A percentile compares a stretch with the other conserved stretches of the same genome.
Evolutionary conservation across 2,113 vertebrate genomes (phyloP).

Genomic region (Oceanites oceanicus): DNA sequence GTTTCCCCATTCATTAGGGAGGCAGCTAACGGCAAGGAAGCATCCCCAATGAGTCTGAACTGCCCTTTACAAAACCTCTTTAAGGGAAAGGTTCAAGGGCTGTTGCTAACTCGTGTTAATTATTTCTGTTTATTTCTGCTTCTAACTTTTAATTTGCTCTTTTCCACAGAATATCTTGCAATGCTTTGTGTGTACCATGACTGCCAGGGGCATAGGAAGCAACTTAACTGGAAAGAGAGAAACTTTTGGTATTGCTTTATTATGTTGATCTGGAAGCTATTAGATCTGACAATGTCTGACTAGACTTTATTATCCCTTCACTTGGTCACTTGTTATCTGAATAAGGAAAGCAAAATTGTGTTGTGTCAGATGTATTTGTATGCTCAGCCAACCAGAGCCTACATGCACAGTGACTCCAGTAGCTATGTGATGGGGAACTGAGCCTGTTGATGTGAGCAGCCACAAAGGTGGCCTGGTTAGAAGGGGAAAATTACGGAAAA

Average conservation of each 20-base stretch:
- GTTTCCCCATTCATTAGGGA: neutral
- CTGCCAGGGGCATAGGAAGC: neutral
- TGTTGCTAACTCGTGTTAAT: neutral
- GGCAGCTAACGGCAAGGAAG: neutral
- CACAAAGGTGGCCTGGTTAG: neutral
- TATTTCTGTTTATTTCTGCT: neutral
- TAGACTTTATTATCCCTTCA: neutral
- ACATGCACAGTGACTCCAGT: no score
- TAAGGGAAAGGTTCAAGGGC: neutral
- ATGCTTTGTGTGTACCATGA: neutral
- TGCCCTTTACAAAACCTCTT: neutral
- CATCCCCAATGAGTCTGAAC: neutral
- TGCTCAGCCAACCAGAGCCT: neutral
- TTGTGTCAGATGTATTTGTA: neutral
- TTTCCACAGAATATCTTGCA: neutral
- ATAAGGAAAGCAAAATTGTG: neutral
- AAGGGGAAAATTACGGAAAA: neutral
- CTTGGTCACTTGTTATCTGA: neutral
- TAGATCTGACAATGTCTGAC: neutral
- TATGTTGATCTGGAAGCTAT: neutral
- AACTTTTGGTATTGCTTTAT: neutral
- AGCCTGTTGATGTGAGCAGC: neutral
- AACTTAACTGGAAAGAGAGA: neutral
- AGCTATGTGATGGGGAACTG: neutral
- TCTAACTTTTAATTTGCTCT: neutral